A percentile compares a stretch with the other conserved stretches of the same genome.
phyloP scores from a whole-genome alignment of 2,888 invertebrate genomes.

The Tribolium freemani region DNA sequence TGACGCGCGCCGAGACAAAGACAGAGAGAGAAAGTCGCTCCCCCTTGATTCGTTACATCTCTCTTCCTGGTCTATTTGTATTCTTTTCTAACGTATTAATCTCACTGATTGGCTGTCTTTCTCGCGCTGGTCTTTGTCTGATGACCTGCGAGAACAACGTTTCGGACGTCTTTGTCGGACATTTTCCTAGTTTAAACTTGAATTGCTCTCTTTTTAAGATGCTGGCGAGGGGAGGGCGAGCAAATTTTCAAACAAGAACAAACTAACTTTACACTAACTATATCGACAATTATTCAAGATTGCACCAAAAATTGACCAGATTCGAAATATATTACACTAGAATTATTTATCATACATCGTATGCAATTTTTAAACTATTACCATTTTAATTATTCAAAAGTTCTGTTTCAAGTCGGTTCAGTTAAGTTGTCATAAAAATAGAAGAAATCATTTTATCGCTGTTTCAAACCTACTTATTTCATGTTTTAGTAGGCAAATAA shows the following conservation, averaged over 20 bases:
- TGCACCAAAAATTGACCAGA: not conserved
- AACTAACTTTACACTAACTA: not conserved
- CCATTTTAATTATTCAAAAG: not conserved
- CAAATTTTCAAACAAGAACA: not conserved
- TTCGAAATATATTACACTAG: not conserved
- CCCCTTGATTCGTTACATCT: constrained; percentile 50
- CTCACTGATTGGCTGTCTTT: constrained; percentile 63
- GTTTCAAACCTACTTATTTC: too few relatives aligned
- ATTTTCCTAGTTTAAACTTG: constrained; percentile 63
- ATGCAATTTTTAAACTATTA: not conserved
- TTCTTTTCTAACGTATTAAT: constrained; percentile 67
- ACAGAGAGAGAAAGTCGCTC: not conserved
- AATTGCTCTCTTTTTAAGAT: constrained; percentile 60
- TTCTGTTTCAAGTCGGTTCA: not conserved
- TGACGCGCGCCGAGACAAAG: constrained; percentile 32
- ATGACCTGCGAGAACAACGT: constrained; percentile 58
- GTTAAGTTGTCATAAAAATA: too few relatives aligned
- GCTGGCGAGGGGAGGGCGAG: constrained; percentile 18
- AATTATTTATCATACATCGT: not conserved
- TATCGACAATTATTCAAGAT: not conserved
- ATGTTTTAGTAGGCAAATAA: too few relatives aligned
- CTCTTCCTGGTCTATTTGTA: constrained; percentile 61
- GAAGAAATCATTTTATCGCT: too few relatives aligned
- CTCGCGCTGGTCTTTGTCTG: constrained; percentile 61
- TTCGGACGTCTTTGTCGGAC: constrained; percentile 37